Conservation (phyloP, 2,797 vertebrate genomes). For the Mus spretus region DNA sequence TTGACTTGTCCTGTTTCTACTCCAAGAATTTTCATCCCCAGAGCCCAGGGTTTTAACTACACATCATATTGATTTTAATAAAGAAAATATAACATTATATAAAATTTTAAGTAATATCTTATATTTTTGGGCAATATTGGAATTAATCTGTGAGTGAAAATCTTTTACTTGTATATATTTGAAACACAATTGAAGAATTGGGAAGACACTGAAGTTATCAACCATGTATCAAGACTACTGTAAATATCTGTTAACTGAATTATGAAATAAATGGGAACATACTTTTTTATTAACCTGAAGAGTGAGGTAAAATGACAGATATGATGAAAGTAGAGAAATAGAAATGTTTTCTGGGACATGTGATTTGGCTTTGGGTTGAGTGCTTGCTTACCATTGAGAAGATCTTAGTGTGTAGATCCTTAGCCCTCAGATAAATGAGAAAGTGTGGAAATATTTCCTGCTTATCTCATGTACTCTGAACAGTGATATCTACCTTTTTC, state of each 20-base stretch:
- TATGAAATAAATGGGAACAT: background rate
- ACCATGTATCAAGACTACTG: background rate
- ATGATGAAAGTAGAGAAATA: background rate
- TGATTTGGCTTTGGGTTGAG: no score
- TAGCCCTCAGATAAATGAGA: background rate
- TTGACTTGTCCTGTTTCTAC: background rate
- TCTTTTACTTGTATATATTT: background rate
- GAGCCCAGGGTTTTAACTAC: background rate
- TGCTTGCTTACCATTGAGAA: background rate
- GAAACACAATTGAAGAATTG: background rate
- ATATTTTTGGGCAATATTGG: background rate
- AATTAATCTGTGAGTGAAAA: conserved; percentile 10
- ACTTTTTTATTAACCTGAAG: background rate
- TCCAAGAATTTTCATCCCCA: background rate
- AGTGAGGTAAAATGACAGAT: background rate
- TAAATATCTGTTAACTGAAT: conserved; percentile 9
- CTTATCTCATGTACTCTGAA: background rate
- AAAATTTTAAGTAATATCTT: background rate
- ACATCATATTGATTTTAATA: background rate
- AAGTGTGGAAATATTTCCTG: background rate
- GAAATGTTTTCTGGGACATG: background rate
- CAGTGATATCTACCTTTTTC: background rate
- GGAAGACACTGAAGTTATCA: background rate
- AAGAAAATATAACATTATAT: background rate
- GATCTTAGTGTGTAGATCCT: background rate